phyloP scores from a whole-genome alignment of 1,140 invertebrate genomes.

The Araneus ventricosus region DNA sequence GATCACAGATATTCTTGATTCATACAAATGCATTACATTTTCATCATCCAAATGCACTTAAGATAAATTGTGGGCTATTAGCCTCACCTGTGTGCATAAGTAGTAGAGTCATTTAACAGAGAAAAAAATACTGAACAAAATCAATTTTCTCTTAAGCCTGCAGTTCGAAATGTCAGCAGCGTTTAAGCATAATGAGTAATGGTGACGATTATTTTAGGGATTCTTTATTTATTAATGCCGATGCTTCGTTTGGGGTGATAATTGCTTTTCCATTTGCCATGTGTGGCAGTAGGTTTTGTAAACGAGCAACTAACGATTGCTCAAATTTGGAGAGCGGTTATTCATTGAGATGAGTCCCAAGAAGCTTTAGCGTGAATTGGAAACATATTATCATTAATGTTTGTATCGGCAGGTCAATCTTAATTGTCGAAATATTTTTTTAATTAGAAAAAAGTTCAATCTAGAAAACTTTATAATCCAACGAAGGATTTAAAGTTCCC shows the following conservation, averaged over 20 bases:
- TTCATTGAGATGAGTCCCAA: background rate
- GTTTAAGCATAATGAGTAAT: constrained; percentile 31
- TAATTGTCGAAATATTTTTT: too few relatives aligned
- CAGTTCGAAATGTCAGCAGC: constrained; percentile 48
- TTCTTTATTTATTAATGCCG: constrained; percentile 32
- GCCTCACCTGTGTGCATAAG: constrained; percentile 8
- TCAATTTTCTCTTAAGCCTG: background rate
- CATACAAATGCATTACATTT: background rate
- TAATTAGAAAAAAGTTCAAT: too few relatives aligned
- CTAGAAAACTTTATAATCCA: too few relatives aligned
- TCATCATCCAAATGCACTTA: background rate
- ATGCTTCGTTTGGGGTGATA: constrained; percentile 24
- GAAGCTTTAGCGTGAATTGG: background rate
- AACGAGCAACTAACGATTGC: background rate
- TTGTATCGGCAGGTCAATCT: too few relatives aligned
- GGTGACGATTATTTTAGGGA: constrained; percentile 3
- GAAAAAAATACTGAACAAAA: background rate
- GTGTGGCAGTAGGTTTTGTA: background rate
- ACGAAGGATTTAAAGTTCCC: too few relatives aligned
- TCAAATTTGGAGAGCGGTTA: background rate
- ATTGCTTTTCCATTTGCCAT: constrained; percentile 35
- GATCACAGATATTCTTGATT: background rate
- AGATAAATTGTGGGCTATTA: background rate
- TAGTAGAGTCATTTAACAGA: constrained; percentile 17
- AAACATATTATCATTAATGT: background rate